These are phyloP conservation scores for Tetrapedia diversipes DNA, from an alignment of 2,888 invertebrate genomes.

Conservation along the genomic window DNA sequence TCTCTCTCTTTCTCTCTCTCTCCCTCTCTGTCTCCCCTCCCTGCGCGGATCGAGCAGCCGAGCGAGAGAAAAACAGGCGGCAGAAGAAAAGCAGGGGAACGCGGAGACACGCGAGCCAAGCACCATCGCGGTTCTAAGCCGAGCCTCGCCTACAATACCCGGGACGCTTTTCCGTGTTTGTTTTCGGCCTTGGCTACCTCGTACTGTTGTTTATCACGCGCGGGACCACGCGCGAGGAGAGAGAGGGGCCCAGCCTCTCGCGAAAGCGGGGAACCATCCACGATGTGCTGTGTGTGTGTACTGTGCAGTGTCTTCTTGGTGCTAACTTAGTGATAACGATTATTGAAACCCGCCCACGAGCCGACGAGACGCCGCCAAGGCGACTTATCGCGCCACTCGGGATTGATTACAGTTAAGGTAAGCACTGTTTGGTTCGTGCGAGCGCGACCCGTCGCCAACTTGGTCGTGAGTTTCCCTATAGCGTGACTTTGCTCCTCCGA, in stretches of 20 bases:
- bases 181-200: neutral
- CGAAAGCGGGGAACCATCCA: slow-evolving; percentile 52
- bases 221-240: slow-evolving; percentile 9
- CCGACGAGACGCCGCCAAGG: slow-evolving; percentile 21
- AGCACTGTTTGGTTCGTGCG: slow-evolving; percentile 6
- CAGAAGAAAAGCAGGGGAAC: slow-evolving; percentile 19
- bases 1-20: slow-evolving; percentile 38
- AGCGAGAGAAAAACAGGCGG: slow-evolving; percentile 28
- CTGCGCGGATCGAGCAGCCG: slow-evolving; percentile 9
- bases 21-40: slow-evolving; percentile 34
- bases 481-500: too few relatives aligned
- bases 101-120: slow-evolving; percentile 7
- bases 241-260: slow-evolving; percentile 1
- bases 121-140: neutral
- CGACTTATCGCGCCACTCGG: slow-evolving; percentile 39
- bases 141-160: neutral
- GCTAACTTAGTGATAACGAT: slow-evolving; percentile 78
- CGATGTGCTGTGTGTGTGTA: slow-evolving; percentile 82
- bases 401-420: slow-evolving; percentile 39
- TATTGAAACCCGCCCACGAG: slow-evolving; percentile 44
- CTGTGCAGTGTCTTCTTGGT: slow-evolving; percentile 81
- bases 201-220: neutral
- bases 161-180: slow-evolving; percentile 5
- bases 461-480: neutral
- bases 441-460: neutral